Base-by-base conservation (phyloP, 1,140 invertebrate genomes). In the Palaemon carinicauda region DNA sequence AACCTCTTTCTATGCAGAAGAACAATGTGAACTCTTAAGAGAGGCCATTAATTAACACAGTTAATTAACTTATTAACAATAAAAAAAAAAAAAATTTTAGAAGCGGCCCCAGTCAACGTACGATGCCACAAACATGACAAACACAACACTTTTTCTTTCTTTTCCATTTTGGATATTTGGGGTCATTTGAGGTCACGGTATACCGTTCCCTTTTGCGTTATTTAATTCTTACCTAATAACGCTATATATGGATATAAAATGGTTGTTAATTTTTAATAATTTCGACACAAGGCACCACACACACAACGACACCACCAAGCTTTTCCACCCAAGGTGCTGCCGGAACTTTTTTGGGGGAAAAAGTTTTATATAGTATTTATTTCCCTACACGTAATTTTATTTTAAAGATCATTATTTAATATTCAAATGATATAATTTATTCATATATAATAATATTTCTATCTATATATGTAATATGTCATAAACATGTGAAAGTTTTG, bases 241-340 rank as follows among this genome's bases (percentile, higher is more conserved):
- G 7, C 41, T 41, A 41, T 41, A 41, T 17, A 53, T 29, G 10
- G 12, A 56, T 54, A 0, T 29, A 54, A 15, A 15, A 79, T 29
- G 3, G 29, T 19, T 24, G 14, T 29, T 19, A 17, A 53, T 7
- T 31, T 3, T 9, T 54, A 7, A 31, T 27, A 53, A 50, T 51
- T 27, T 10, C 54, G 21, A 77, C 31, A 53, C 29, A 27, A 56
- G 29, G 9, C 7, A 27, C 21, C 24, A 54, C 51, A 14, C 17
- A 75, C 0, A 75, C 69, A 17, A 73, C 73, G 51, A 75, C 73
- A 75, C n/a, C 73, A 75, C 73, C 73, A 75, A 75, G 73, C 73
- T 75, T 33, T 75, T 75, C 27, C 73, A 75, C 73, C 73, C 73
- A 75, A 21, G 29, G 19, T 19, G 73, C 50, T 50, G 73, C 73